These are phyloP conservation scores for Sebastes trivittatus DNA, from an alignment of 2,797 vertebrate species.

Conservation along the genomic window DNA sequence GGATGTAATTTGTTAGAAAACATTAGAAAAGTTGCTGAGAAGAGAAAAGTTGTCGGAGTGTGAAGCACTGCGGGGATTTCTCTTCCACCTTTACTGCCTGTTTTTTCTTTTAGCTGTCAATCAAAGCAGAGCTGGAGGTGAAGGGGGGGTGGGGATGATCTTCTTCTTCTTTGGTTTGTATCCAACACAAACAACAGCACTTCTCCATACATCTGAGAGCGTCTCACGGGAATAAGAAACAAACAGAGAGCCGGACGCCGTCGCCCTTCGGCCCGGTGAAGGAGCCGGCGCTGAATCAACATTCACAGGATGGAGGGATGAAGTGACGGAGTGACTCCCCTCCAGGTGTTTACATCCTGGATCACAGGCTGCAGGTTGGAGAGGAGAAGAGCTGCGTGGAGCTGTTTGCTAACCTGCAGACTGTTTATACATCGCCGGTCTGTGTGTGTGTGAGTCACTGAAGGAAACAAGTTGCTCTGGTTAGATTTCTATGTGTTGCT, in stretches of 20 bases:
- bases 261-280: constrained; percentile 6
- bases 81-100: constrained; percentile 20
- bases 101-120: constrained; percentile 52
- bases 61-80: constrained; percentile 49
- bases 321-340: neutral
- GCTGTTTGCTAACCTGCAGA: constrained; percentile 17
- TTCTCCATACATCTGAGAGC: constrained; percentile 21
- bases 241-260: neutral
- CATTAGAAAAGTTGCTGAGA: constrained; percentile 49
- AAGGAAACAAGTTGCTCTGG: neutral
- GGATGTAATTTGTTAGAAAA: constrained; percentile 61
- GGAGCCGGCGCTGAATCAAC: constrained; percentile 15
- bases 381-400: neutral
- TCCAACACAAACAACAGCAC: constrained; percentile 41
- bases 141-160: neutral
- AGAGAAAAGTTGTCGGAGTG: constrained; percentile 44
- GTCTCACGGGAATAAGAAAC: constrained; percentile 20
- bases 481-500: neutral
- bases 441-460: neutral
- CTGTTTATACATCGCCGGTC: constrained; percentile 22
- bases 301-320: constrained; percentile 5
- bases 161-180: constrained; percentile 23
- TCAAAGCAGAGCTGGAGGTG: constrained; percentile 41
- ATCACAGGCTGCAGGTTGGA: constrained; percentile 11
- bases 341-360: constrained; percentile 48